Base-by-base conservation (phyloP, 2,888 invertebrate genomes). In the Phaedon cochleariae region DNA sequence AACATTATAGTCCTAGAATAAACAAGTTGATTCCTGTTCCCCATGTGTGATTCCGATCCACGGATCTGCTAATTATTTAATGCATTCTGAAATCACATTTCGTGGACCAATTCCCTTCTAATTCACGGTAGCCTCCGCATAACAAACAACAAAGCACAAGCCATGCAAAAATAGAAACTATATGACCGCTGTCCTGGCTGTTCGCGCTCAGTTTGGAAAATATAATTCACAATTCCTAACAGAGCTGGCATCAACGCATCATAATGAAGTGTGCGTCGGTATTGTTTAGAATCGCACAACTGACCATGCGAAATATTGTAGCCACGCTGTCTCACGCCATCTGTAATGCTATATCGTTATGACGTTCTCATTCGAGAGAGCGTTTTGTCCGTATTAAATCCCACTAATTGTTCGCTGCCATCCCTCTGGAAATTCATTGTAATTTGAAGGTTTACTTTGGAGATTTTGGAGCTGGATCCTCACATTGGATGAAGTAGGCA, bases 361-460 rank as follows among this genome's bases (percentile, higher is more conserved):
- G 63, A 65, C 70, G 63, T 46, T 62, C 60, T 41, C 49, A 41
- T 62, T 67, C 57, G 64, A 71, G 15, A n/a, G 6, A 41, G 67
- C 65, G 41, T 65, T 65, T 46, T 61, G 45, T 41, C 57, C 29
- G 64, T 70, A 73, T 71, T 71, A 71, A 69, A 68, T 65, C 71
- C 68, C 62, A 68, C 62, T 69, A 73, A 73, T 73, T 73, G 73
- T 73, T 64, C 67, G 69, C 60, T 67, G 71, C 64, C 66, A 70
- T 71, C 69, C 69, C 70, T 45, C 58, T 64, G 71, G 70, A 71
- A 71, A 73, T 71, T 69, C 68, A 71, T 70, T 73, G 69, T 71
- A 70, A 71, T 73, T 71, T 71, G 73, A 73, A 63, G 73, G 71
- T 68, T 71, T 70, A 67, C 73, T 70, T 73, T 65, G 51, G 71